Evolutionary conservation across 1,140 invertebrate genomes (phyloP).

Genomic region (Bursaphelenchus mucronatus): DNA sequence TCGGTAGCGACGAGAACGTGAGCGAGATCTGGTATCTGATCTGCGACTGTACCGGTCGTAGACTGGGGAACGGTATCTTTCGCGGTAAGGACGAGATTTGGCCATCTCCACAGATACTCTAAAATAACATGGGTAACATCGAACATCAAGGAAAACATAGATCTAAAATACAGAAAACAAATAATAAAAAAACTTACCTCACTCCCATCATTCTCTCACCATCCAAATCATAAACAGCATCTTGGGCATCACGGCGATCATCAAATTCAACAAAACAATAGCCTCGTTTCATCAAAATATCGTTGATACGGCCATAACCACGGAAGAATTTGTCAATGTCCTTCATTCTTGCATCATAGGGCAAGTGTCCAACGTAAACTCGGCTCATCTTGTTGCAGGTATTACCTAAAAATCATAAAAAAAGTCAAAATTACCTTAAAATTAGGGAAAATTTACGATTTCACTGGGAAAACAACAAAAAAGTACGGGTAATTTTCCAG

Average conservation of each 20-base stretch:
- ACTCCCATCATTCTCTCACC: conserved; percentile 15
- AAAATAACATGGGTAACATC: background rate
- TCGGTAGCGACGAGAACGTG: no score
- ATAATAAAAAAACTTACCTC: conserved; percentile 3
- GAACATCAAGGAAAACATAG: background rate
- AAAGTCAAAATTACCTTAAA: no score
- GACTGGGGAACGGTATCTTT: no score
- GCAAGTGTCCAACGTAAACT: conserved; percentile 24
- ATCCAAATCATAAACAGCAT: conserved; percentile 19
- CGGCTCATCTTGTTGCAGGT: conserved; percentile 5
- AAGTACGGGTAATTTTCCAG: no score
- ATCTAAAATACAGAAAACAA: background rate
- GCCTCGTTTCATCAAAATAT: conserved; percentile 21
- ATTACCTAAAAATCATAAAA: no score
- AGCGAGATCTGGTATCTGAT: no score
- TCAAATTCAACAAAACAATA: conserved; percentile 21
- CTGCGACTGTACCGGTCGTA: no score
- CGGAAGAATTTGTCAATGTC: conserved; percentile 21
- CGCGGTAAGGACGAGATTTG: no score
- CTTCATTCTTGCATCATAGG: conserved; percentile 13
- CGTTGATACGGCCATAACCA: conserved; percentile 23
- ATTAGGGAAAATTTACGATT: no score
- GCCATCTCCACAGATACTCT: no score
- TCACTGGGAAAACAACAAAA: no score
- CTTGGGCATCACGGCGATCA: conserved; percentile 14